Evolutionary conservation across 2,797 vertebrate species (phyloP).

Genomic region (Anableps anableps): DNA sequence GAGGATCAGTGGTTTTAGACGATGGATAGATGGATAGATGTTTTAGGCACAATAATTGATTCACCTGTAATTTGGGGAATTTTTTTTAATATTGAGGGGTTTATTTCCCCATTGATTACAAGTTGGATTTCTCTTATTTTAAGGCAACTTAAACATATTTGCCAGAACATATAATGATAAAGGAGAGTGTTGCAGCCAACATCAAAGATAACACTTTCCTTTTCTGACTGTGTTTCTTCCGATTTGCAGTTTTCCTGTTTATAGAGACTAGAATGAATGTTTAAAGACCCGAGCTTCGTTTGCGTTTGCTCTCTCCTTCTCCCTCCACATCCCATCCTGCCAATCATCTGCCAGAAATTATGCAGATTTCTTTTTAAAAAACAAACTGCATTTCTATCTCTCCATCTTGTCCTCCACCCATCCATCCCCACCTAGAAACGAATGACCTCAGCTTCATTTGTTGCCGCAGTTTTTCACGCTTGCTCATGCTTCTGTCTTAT

Average conservation of each 20-base stretch:
- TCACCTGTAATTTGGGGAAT: background rate
- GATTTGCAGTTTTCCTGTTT: conserved; percentile 6
- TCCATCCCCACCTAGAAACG: conserved; percentile 38
- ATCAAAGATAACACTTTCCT: background rate
- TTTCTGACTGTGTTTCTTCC: background rate
- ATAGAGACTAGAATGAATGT: conserved; percentile 42
- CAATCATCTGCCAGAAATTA: conserved; percentile 79
- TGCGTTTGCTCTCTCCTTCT: conserved; percentile 23
- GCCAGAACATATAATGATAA: background rate
- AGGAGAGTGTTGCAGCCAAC: background rate
- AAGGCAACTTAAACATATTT: background rate
- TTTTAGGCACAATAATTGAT: background rate
- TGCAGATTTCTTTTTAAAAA: conserved; percentile 75
- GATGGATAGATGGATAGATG: background rate
- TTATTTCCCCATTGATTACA: background rate
- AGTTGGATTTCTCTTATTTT: background rate
- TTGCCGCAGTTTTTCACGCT: conserved; percentile 7
- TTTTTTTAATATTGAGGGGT: background rate
- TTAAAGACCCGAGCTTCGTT: conserved; percentile 47
- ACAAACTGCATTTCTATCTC: conserved; percentile 58
- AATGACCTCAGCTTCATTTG: conserved; percentile 63
- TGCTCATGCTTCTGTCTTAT: background rate
- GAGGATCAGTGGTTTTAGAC: background rate
- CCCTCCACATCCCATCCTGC: conserved; percentile 66
- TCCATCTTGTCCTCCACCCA: background rate